Evolutionary conservation across 2,113 vertebrate species (phyloP), one percentile per base, ranked within the genome.

Genomic region (Oreotragus oreotragus): DNA sequence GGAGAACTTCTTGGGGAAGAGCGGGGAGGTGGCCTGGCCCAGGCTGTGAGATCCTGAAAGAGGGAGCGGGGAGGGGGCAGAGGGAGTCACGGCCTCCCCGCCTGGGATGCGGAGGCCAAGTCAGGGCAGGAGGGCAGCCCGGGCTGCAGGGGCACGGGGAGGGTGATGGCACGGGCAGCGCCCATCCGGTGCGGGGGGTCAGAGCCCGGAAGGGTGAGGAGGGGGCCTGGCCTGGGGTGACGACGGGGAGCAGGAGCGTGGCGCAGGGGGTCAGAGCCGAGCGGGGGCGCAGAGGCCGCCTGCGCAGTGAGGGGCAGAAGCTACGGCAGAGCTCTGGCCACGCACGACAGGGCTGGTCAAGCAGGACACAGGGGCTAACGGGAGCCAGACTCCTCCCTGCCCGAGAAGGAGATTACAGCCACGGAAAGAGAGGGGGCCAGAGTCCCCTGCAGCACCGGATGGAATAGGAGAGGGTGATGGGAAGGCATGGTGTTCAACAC

Each of bases 391-490:
- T 30, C 30, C 70, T 84, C 62, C 14, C 45, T 27, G 58, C 28
- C 53, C 12, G 66, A 92, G 83, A 84, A 89, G 13, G 80, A 51
- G 84, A 45, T 23, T 36, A 17, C 13, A 39, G 49, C 62, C 3
- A 57, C 1, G 2, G 13, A 55, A n/a, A 33, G 17, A 55, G 53
- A 85, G 39, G 39, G 43, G n/a, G 70, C 39, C 57, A 60, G 51
- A 36, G 30, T 2, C 9, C 30, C n/a, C 58, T 47, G 60, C 3
- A 2, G 79, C 10, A 43, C 2, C 3, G 27, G 58, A 25, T 0
- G 19, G 28, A 84, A 36, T 0, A 39, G 49, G 60, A 73, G 87
- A 57, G 9, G 25, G 3, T 1, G 2, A 27, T 2, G 60, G 0
- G 19, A 84, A 53, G 3, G 25, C 47, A 9, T 0, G 28, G 14